Percentiles rank a stretch among this genome's conserved stretches.
Evolutionary conservation across 2,797 vertebrate genomes (phyloP).

Genomic region (Heterohyrax brucei): DNA sequence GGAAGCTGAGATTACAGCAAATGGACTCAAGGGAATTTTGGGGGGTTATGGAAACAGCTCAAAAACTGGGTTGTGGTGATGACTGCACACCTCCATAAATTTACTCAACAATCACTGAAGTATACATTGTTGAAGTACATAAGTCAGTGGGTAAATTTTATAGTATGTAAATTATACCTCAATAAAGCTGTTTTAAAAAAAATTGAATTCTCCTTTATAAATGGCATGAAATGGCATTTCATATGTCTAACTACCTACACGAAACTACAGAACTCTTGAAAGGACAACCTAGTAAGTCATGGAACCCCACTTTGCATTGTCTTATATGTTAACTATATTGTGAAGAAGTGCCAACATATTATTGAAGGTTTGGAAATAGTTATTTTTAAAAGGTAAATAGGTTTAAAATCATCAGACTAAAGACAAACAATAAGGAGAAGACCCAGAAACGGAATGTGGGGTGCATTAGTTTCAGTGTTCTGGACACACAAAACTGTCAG

Average conservation of each 20-base stretch:
- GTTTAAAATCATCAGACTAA: slow-evolving; percentile 52
- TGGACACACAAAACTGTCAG: background rate
- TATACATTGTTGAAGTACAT: background rate
- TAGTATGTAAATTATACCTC: background rate
- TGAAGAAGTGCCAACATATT: slow-evolving; percentile 22
- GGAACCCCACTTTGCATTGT: background rate
- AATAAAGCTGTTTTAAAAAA: slow-evolving; percentile 50
- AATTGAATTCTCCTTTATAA: slow-evolving; percentile 43
- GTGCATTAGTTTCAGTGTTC: background rate
- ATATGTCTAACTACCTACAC: background rate
- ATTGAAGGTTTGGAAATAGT: background rate
- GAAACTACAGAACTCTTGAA: slow-evolving; percentile 11
- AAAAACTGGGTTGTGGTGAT: background rate
- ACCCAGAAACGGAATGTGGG: background rate
- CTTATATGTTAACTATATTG: slow-evolving; percentile 11
- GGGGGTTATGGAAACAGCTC: background rate
- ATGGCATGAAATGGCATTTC: background rate
- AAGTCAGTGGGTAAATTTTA: slow-evolving; percentile 33
- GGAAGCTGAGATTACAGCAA: background rate
- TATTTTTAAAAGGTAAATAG: slow-evolving; percentile 34
- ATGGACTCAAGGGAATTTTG: background rate
- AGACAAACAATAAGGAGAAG: background rate
- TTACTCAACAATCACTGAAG: background rate
- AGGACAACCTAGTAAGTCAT: slow-evolving; percentile 5
- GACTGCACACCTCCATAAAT: slow-evolving; percentile 24